Evolutionary conservation across 2,888 invertebrate species (phyloP).

Genomic region (Drosophila kuntzei): DNA sequence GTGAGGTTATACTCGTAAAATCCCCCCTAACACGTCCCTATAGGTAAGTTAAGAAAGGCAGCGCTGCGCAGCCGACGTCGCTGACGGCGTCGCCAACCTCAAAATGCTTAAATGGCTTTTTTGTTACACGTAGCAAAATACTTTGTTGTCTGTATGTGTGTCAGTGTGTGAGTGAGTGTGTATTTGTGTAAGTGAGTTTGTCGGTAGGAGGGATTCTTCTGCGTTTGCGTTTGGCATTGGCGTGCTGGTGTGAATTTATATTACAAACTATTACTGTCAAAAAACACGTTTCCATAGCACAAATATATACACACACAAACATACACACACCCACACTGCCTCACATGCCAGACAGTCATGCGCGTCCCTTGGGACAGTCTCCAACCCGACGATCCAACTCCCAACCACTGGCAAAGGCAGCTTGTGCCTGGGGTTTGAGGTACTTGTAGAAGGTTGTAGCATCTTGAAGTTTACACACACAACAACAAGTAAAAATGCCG

Average conservation of each 20-base stretch:
- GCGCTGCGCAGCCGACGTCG: constrained; percentile 51
- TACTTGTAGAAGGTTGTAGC: constrained; percentile 62
- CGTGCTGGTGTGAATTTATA: constrained; percentile 78
- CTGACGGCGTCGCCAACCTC: constrained; percentile 67
- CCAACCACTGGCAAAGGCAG: constrained; percentile 26
- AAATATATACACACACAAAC: constrained; percentile 58
- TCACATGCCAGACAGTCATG: constrained; percentile 58
- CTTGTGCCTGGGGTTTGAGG: constrained; percentile 44
- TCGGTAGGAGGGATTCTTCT: constrained; percentile 29
- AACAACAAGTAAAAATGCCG: constrained; percentile 42
- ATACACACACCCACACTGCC: constrained; percentile 21
- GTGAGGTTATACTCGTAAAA: constrained; percentile 72
- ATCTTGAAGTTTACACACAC: constrained; percentile 47
- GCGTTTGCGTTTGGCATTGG: constrained; percentile 64
- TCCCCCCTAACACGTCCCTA: constrained; percentile 6
- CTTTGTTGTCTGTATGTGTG: constrained; percentile 72
- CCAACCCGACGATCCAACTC: constrained; percentile 21
- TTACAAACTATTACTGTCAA: constrained; percentile 83
- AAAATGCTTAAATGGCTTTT: constrained; percentile 82
- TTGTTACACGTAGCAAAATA: constrained; percentile 82
- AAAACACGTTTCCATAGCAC: constrained; percentile 82
- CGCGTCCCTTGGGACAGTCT: constrained; percentile 60
- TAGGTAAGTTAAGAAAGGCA: constrained; percentile 58
- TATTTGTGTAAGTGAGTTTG: constrained; percentile 1
- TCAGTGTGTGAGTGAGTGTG: constrained; percentile 5